phyloP scores from a whole-genome alignment of 2,797 vertebrate genomes.

The Danio kyathit region DNA sequence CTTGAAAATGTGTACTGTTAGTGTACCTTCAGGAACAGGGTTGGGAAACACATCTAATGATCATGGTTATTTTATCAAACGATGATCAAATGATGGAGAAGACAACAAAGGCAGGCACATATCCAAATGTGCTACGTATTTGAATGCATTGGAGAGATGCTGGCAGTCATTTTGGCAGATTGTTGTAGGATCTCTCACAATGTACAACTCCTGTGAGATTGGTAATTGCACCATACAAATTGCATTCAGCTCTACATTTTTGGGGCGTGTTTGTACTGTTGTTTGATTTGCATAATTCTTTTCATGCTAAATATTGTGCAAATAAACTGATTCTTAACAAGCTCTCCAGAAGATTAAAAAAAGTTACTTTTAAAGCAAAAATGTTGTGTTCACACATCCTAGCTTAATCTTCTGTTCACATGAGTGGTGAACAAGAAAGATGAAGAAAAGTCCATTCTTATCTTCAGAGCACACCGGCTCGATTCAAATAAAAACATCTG shows the following conservation, averaged over 20 bases:
- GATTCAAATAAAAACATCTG: slow-evolving; percentile 29
- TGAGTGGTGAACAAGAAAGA: slow-evolving; percentile 23
- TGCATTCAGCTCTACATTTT: not conserved
- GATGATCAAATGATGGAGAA: slow-evolving; percentile 13
- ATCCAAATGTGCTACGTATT: slow-evolving; percentile 1
- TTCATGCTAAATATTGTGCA: not conserved
- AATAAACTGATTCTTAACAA: not conserved
- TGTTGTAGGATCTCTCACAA: not conserved
- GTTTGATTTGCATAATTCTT: not conserved
- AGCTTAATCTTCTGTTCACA: slow-evolving; percentile 14
- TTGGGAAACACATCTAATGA: not conserved
- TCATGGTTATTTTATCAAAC: not conserved
- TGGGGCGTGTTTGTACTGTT: not conserved
- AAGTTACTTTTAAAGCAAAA: not conserved
- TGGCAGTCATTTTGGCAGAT: not conserved
- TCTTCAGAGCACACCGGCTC: slow-evolving; percentile 23
- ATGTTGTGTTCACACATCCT: not conserved
- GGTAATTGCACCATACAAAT: slow-evolving; percentile 1
- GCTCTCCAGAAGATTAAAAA: too few relatives aligned
- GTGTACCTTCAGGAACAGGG: too few relatives aligned
- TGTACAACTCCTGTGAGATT: not conserved
- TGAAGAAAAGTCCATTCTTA: slow-evolving; percentile 18
- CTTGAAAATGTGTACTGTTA: too few relatives aligned
- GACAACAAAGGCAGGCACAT: not conserved
- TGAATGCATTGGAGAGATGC: not conserved